Base-by-base conservation (phyloP, 2,888 invertebrate species). In the Palloptera scutellata region DNA sequence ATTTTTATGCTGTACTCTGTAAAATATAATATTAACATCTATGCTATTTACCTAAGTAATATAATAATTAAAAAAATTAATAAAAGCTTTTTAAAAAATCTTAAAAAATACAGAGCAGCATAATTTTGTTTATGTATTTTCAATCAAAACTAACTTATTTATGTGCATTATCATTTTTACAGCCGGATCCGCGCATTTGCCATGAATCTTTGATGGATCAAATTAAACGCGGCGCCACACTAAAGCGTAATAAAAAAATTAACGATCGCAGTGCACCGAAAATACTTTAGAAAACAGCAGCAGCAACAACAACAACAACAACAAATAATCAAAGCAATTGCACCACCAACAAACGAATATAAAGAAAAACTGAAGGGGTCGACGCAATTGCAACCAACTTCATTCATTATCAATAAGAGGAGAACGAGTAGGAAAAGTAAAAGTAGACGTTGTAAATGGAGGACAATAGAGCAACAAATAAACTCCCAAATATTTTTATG, bases 181-280 rank as follows among this genome's bases (percentile, higher is more conserved):
- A 91, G 89, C 91, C 92, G 67, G 93, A 94, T 84, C 92, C 93
- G 0, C 89, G 91, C 68, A 86, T 90, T 43, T 92, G 92, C 77
- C 92, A 93, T 85, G 95, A 94, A 74, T 95, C 95, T 0, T 87
- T 96, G n/a, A 94, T 96, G 95, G 96, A 96, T 87, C 96, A 96
- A 82, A 96, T 96, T 70, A 92, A 94, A 78, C 89, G 92, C 71
- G 96, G 96, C 67, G 95, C 95, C 17, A 91, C 91, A 51, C 84
- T 96, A 66, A 91, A 91, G 68, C 90, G 93, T 77, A 93, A 95
- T 74, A 81, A 84, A 76, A 85, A 85, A 76, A 84, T 83, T 70
- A 85, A 85, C 86, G 95, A 95, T 85, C 88, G 95, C 73, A 95
- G 95, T 61, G 95, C 95, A 70, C 95, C 95, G 41, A 93, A 93